Percentiles rank a stretch among this genome's conserved stretches.
Evolutionary conservation across 2,888 invertebrate species (phyloP).

Genomic region (Pollenia labialis): DNA sequence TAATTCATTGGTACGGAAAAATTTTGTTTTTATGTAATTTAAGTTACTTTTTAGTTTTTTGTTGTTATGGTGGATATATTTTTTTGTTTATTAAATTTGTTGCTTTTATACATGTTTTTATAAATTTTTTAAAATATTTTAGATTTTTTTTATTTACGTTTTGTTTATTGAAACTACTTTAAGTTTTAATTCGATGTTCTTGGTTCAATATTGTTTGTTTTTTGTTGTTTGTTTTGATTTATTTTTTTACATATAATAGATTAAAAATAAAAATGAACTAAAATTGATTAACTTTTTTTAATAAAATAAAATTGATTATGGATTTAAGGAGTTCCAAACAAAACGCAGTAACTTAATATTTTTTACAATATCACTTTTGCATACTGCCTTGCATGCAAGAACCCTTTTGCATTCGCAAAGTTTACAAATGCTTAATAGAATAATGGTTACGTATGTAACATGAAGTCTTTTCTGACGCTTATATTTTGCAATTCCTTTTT

Average conservation of each 20-base stretch:
- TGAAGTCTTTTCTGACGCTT: no score
- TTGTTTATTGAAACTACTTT: constrained; percentile 79
- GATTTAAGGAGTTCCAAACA: no score
- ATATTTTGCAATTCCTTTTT: no score
- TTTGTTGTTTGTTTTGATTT: constrained; percentile 48
- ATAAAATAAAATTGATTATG: no score
- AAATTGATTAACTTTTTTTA: no score
- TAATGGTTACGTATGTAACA: no score
- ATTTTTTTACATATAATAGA: constrained; percentile 49
- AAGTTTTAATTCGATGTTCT: constrained; percentile 82
- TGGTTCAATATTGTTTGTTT: constrained; percentile 79
- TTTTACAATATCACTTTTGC: no score
- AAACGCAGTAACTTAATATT: no score
- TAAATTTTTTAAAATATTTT: constrained; percentile 47
- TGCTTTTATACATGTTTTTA: constrained; percentile 54
- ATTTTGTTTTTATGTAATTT: constrained; percentile 52
- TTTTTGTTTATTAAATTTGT: constrained; percentile 45
- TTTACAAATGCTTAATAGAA: no score
- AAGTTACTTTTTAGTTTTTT: constrained; percentile 62
- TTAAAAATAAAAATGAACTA: background rate
- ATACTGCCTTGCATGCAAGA: no score
- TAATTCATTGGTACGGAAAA: constrained; percentile 79
- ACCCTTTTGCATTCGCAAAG: no score
- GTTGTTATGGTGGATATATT: constrained; percentile 60
- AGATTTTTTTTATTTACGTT: constrained; percentile 56